Conservation (phyloP, 2,797 vertebrate species). For the Takifugu rubripes region DNA sequence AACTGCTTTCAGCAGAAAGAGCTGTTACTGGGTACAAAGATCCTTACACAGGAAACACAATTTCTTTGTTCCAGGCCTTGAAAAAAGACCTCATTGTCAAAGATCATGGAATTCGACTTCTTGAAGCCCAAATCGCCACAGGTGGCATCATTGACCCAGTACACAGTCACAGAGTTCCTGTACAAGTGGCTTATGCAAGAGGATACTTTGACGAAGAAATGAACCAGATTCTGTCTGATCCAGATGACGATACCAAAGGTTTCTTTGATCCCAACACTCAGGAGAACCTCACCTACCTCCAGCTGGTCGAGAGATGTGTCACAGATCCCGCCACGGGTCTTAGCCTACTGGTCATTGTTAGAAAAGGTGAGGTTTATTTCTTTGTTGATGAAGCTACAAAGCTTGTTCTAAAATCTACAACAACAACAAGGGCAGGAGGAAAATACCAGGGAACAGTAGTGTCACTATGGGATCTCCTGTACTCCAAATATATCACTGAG, state of each 20-base stretch:
- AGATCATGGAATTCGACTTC: conserved; percentile 79
- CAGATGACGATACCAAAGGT: conserved; percentile 81
- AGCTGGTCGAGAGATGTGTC: conserved; percentile 81
- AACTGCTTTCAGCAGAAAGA: conserved; percentile 80
- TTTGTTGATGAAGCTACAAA: conserved; percentile 67
- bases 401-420: conserved; percentile 50
- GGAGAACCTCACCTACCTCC: conserved; percentile 84
- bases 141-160: conserved; percentile 83
- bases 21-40: conserved; percentile 84
- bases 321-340: conserved; percentile 78
- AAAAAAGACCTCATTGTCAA: conserved; percentile 80
- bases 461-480: conserved; percentile 77
- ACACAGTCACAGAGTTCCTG: conserved; percentile 79
- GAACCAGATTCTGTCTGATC: conserved; percentile 74
- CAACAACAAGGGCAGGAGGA: conserved; percentile 51
- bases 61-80: conserved; percentile 85
- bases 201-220: conserved; percentile 69
- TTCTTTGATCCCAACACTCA: conserved; percentile 87
- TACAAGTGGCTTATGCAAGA: conserved; percentile 76
- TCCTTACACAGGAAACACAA: conserved; percentile 75
- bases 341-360: conserved; percentile 71
- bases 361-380: conserved; percentile 70
- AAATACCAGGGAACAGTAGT: conserved; percentile 64
- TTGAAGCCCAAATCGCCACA: conserved; percentile 86
- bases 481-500: conserved; percentile 77